Evolutionary conservation across 2,797 vertebrate genomes (phyloP).

Genomic region (Myioborus miniatus): DNA sequence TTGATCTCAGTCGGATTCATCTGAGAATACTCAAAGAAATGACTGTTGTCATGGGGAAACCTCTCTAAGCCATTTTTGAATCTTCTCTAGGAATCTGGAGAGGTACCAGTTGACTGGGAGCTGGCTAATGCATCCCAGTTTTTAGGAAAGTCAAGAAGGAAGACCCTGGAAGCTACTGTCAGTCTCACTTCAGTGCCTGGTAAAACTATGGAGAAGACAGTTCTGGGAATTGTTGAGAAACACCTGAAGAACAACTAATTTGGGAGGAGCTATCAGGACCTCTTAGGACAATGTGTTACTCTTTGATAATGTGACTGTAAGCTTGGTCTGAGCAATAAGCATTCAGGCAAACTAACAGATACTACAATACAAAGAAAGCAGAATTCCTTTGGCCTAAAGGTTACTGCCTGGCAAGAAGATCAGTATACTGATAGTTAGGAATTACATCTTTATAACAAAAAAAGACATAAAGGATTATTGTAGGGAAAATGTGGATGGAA

Average conservation of each 20-base stretch:
- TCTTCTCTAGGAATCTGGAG: neutral
- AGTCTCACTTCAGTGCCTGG: neutral
- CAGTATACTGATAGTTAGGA: neutral
- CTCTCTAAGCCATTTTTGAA: neutral
- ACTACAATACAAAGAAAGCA: neutral
- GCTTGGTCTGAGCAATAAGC: neutral
- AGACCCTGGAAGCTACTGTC: neutral
- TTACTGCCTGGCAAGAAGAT: neutral
- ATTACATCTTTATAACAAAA: neutral
- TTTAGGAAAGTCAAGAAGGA: neutral
- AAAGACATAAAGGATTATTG: neutral
- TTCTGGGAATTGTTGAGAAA: neutral
- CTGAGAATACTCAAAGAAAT: neutral
- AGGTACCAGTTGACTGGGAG: neutral
- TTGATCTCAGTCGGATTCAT: neutral
- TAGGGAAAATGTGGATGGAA: neutral
- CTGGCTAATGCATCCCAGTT: neutral
- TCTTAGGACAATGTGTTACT: neutral
- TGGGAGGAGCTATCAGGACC: neutral
- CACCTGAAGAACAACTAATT: neutral
- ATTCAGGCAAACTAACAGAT: neutral
- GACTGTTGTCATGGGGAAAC: neutral
- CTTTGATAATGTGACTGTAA: neutral
- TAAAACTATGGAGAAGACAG: neutral
- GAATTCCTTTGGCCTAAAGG: neutral